Conservation (phyloP, 2,888 invertebrate genomes). For the Synanthedon vespiformis region DNA sequence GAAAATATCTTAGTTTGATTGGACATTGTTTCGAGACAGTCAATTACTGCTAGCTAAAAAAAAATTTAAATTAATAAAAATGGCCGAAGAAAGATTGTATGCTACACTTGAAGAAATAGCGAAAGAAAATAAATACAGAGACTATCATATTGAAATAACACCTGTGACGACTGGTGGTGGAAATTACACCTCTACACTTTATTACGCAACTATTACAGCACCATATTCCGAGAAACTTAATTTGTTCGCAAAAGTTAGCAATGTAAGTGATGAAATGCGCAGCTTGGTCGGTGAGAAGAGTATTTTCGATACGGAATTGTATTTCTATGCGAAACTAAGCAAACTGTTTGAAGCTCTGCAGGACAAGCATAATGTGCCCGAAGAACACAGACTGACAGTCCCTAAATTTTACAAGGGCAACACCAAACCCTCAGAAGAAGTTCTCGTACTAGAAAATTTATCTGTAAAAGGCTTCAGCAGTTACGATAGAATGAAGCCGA, state of each 20-base stretch:
- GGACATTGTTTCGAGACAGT: too few species aligned
- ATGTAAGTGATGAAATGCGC: constrained; percentile 26
- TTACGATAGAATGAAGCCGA: constrained; percentile 20
- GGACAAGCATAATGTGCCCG: constrained; percentile 5
- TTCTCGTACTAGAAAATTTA: constrained; percentile 22
- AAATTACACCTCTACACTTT: constrained; percentile 25
- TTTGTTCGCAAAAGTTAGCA: constrained; percentile 36
- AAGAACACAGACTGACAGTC: constrained; percentile 5
- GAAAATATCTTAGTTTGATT: too few species aligned
- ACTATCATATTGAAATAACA: constrained; percentile 13
- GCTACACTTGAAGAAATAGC: constrained; percentile 22
- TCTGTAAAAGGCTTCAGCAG: constrained; percentile 18
- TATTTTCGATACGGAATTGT: constrained; percentile 2
- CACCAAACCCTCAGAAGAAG: constrained; percentile 10
- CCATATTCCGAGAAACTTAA: constrained; percentile 14
- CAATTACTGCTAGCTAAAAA: too few species aligned
- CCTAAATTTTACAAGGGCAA: constrained; percentile 13
- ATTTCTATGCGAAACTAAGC: constrained; percentile 2
- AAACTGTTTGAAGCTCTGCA: constrained; percentile 4
- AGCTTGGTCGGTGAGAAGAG: constrained; percentile 9
- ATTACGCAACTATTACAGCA: constrained; percentile 10
- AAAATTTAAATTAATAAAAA: not conserved
- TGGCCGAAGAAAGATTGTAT: constrained; percentile 1
- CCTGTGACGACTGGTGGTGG: constrained; percentile 22
- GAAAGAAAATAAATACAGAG: constrained; percentile 15